Conservation (phyloP, 2,113 vertebrate species). For the Hippocampus comes region DNA sequence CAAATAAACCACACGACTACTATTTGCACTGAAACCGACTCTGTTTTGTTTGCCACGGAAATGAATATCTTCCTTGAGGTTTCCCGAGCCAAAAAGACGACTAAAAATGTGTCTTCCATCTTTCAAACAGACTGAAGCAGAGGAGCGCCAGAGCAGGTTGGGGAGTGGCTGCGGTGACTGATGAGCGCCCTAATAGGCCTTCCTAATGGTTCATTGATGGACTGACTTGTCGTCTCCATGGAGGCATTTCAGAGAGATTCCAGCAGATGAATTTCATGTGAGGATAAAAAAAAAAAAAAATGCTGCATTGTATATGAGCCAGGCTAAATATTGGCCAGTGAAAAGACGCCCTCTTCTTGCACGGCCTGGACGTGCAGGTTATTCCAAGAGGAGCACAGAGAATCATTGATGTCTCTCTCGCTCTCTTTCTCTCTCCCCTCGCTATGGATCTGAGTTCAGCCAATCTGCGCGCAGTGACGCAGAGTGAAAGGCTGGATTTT, state of each 20-base stretch:
- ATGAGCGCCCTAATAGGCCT: conserved; percentile 54
- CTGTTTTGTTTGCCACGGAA: neutral
- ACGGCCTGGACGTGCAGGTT: conserved; percentile 76
- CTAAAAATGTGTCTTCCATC: conserved; percentile 24
- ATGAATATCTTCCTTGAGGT: neutral
- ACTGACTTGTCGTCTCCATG: conserved; percentile 51
- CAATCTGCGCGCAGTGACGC: conserved; percentile 92
- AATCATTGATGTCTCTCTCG: conserved; percentile 40
- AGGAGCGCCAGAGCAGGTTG: conserved; percentile 53
- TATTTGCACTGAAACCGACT: neutral
- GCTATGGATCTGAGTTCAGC: conserved; percentile 63
- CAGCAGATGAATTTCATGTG: conserved; percentile 47
- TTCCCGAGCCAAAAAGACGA: neutral
- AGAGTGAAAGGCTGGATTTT: conserved; percentile 82
- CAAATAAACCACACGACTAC: too few species aligned
- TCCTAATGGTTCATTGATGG: conserved; percentile 63
- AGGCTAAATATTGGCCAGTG: conserved; percentile 27
- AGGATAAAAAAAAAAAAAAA: neutral
- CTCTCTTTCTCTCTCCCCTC: conserved; percentile 11
- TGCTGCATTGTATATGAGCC: conserved; percentile 13
- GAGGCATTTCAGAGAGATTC: conserved; percentile 56
- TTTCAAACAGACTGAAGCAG: conserved; percentile 41
- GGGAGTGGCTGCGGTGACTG: conserved; percentile 53
- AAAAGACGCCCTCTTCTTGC: conserved; percentile 82
- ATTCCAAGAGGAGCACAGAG: conserved; percentile 48